Evolutionary conservation across 2,888 invertebrate species (phyloP).

Genomic region (Capitulum mitella): DNA sequence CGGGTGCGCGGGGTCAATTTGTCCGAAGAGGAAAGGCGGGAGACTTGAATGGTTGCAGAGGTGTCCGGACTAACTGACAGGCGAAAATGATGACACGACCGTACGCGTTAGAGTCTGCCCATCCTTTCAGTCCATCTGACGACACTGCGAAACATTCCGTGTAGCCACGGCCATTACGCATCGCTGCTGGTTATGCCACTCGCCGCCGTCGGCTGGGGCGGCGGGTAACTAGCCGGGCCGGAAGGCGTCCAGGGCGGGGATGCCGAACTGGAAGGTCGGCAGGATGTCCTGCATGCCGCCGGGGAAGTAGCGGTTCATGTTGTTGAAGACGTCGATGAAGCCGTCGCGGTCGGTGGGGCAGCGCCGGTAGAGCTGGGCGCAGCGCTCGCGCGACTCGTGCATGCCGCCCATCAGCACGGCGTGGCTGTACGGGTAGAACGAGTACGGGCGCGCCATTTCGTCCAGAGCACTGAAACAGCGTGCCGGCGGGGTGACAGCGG

Average conservation of each 20-base stretch:
- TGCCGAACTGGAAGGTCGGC: background rate
- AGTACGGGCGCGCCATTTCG: background rate
- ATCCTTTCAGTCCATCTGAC: too few species aligned
- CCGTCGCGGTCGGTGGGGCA: constrained; percentile 22
- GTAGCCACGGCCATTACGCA: too few species aligned
- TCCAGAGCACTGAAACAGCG: background rate
- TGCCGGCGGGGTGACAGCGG: too few species aligned
- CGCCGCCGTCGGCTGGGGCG: too few species aligned
- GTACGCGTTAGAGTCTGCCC: too few species aligned
- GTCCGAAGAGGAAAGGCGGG: too few species aligned
- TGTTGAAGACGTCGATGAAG: constrained; percentile 22
- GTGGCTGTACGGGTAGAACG: constrained; percentile 23
- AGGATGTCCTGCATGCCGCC: background rate
- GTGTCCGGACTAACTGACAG: too few species aligned
- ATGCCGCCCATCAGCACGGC: constrained; percentile 21
- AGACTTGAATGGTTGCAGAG: too few species aligned
- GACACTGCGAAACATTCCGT: too few species aligned
- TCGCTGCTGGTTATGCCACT: too few species aligned
- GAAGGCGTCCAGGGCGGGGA: constrained; percentile 17
- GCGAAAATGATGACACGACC: too few species aligned
- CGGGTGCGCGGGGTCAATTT: too few species aligned
- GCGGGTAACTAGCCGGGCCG: background rate
- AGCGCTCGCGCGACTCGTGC: background rate
- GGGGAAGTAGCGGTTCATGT: constrained; percentile 14
- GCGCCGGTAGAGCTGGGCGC: constrained; percentile 13